A percentile compares a stretch with the other conserved stretches of the same genome.
Conservation (phyloP, 2,113 vertebrate genomes). For the human region DNA sequence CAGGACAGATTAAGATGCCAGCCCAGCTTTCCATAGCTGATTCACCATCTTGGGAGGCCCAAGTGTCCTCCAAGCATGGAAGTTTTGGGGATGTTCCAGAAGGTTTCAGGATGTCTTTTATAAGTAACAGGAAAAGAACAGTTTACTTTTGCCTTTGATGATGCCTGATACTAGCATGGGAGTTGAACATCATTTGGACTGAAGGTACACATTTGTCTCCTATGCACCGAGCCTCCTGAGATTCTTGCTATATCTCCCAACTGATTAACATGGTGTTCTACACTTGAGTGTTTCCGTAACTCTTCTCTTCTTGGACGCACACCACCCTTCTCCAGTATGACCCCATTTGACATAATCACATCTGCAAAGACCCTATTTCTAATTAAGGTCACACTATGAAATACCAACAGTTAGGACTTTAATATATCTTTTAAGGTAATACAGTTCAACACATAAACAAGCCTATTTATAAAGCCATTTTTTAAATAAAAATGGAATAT, state of each 20-base stretch:
- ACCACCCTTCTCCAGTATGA: rapidly evolving
- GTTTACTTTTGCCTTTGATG: background rate
- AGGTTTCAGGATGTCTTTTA: background rate
- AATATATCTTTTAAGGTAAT: background rate
- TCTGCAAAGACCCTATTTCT: background rate
- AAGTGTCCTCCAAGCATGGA: background rate
- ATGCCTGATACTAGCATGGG: no score
- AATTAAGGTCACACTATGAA: background rate
- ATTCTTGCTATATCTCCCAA: background rate
- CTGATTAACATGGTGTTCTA: background rate
- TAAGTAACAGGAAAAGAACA: background rate
- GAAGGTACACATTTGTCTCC: background rate
- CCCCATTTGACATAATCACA: background rate
- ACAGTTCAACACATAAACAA: background rate
- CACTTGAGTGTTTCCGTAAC: background rate
- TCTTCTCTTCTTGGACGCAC: background rate
- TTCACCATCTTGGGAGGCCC: background rate
- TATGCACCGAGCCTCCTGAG: background rate
- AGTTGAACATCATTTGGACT: background rate
- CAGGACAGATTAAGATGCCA: background rate
- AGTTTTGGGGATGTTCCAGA: background rate
- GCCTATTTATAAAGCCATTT: background rate
- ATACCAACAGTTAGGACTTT: background rate
- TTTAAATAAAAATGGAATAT: background rate
- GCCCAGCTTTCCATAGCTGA: background rate